phyloP scores from a whole-genome alignment of 1,140 invertebrate species.

The Philaenus spumarius region DNA sequence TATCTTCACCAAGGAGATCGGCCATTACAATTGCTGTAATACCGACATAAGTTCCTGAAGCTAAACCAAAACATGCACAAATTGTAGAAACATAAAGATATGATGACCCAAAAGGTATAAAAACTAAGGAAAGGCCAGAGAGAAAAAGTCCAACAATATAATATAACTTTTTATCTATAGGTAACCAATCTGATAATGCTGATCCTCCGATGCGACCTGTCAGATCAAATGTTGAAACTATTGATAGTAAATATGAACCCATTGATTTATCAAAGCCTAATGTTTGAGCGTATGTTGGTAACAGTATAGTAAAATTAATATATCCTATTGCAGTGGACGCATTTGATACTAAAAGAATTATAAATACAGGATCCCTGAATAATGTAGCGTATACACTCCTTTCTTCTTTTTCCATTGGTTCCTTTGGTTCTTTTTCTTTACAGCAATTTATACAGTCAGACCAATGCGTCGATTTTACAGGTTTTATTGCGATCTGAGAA shows the following conservation, averaged over 20 bases:
- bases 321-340: conserved; percentile 78
- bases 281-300: conserved; percentile 63
- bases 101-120: conserved; percentile 54
- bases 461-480: conserved; percentile 44
- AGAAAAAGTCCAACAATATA: conserved; percentile 68
- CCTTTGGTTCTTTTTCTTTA: background rate
- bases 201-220: conserved; percentile 75
- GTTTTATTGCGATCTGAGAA: conserved; percentile 66
- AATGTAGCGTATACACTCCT: conserved; percentile 34
- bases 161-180: conserved; percentile 70
- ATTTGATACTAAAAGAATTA: conserved; percentile 74
- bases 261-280: conserved; percentile 60
- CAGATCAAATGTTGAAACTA: conserved; percentile 69
- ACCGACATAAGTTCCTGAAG: conserved; percentile 79
- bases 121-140: conserved; percentile 62
- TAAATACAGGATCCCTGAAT: conserved; percentile 68
- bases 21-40: conserved; percentile 80
- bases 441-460: conserved; percentile 34
- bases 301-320: conserved; percentile 74
- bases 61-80: conserved; percentile 69
- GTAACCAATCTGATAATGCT: conserved; percentile 63
- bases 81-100: conserved; percentile 51
- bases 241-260: conserved; percentile 63
- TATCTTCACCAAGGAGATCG: conserved; percentile 72
- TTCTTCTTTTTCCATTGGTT: background rate